These are phyloP conservation scores for Sebastes aleutianus DNA, from an alignment of 2,797 vertebrate genomes.

Conservation along the genomic window DNA sequence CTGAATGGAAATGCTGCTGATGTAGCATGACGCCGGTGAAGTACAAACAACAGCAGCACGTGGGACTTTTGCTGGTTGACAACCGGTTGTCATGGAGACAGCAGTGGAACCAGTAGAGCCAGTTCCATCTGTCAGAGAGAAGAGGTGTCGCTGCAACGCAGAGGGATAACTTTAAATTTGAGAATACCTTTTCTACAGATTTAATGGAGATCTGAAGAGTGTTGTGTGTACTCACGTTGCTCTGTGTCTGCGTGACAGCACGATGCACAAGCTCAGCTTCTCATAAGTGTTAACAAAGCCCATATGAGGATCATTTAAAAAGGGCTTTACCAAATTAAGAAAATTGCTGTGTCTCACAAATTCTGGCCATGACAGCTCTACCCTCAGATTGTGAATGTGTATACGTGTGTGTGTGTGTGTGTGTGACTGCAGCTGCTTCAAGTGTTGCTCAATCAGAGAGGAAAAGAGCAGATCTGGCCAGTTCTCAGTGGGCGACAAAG, in stretches of 20 bases:
- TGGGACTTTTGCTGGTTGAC: slow-evolving; percentile 19
- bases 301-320: slow-evolving; percentile 23
- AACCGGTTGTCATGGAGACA: slow-evolving; percentile 33
- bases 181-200: neutral
- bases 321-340: slow-evolving; percentile 25
- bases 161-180: neutral
- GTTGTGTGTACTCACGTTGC: too few relatives aligned
- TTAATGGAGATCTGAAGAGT: neutral
- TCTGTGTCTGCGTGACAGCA: neutral
- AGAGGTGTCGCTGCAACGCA: neutral
- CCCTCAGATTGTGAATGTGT: slow-evolving; percentile 5
- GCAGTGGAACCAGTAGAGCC: slow-evolving; percentile 36
- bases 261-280: neutral
- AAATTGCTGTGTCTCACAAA: slow-evolving; percentile 10
- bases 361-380: slow-evolving; percentile 6
- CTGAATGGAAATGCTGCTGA: slow-evolving; percentile 2
- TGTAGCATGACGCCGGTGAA: neutral
- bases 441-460: slow-evolving; percentile 49
- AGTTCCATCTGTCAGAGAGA: slow-evolving; percentile 22
- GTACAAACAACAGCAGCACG: slow-evolving; percentile 28
- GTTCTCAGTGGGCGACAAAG: slow-evolving; percentile 34
- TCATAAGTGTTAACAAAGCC: neutral
- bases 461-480: slow-evolving; percentile 25
- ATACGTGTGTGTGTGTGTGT: neutral
- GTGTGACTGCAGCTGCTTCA: slow-evolving; percentile 27